Conservation (phyloP, 2,797 vertebrate genomes). For the Cyclopterus lumpus region DNA sequence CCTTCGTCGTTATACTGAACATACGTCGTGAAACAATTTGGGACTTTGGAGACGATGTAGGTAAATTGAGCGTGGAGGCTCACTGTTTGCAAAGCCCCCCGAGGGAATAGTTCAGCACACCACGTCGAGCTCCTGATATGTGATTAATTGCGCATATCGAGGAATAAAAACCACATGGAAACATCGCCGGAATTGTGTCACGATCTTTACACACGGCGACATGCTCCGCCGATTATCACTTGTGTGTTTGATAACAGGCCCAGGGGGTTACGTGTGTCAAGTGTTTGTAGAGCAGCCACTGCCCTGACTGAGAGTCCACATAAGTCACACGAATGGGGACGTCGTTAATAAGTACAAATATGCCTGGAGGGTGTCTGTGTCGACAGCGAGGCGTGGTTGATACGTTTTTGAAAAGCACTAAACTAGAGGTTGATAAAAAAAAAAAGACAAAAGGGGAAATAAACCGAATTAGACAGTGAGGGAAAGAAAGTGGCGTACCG, state of each 20-base stretch:
- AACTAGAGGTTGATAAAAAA: background rate
- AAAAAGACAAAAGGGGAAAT: background rate
- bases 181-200: slow-evolving; percentile 1
- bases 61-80: background rate
- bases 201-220: background rate
- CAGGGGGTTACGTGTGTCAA: background rate
- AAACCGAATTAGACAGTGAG: background rate
- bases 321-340: slow-evolving; percentile 19
- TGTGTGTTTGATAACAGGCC: slow-evolving; percentile 23
- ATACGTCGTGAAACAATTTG: background rate
- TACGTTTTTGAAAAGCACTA: slow-evolving; percentile 10
- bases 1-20: background rate
- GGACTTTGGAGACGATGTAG: slow-evolving; percentile 10
- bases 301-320: slow-evolving; percentile 14
- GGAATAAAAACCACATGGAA: slow-evolving; percentile 10
- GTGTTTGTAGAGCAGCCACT: slow-evolving; percentile 35
- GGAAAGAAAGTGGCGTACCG: background rate
- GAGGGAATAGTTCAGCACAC: slow-evolving; percentile 19
- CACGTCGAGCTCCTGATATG: background rate
- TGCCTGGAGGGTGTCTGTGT: slow-evolving; percentile 28
- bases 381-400: slow-evolving; percentile 47
- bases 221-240: background rate
- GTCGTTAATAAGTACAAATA: slow-evolving; percentile 57
- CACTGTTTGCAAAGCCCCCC: slow-evolving; percentile 1
- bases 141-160: slow-evolving; percentile 27